Evolutionary conservation across 2,888 invertebrate genomes (phyloP), one percentile per base, ranked within the genome.

Genomic region (Apamea monoglypha): DNA sequence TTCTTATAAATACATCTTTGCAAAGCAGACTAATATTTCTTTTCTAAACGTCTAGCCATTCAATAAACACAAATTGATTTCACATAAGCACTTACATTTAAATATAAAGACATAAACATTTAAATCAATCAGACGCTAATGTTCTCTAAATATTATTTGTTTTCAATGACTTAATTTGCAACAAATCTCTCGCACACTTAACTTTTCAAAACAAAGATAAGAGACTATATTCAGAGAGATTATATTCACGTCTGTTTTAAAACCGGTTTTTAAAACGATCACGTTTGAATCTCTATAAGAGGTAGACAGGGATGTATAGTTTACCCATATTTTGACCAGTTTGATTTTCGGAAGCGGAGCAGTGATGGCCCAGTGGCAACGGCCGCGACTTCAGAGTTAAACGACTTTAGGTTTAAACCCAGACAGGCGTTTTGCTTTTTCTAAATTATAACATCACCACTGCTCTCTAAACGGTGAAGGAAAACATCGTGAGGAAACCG

Each of bases 171-270:
- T 84, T 81, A 84, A 84, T 84, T 78, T 56, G 18, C 69, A 69
- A 87, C 89, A 88, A 88, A 86, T 87, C 84, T 89, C 79, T 71
- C 21, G 76, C 78, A 83, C 83, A 80, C 82, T 83, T 87, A 88
- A 82, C 70, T 79, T 88, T 82, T 85, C 79, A 82, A 86, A 79
- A 77, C 63, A 68, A 40, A 86, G 89, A 90, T 90, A 88, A 88
- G 73, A 63, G 32, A 66, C 2, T 1, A n/a, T n/a, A n/a, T n/a
- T n/a, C n/a, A n/a, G n/a, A n/a, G n/a, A n/a, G n/a, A n/a, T 50
- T 7, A 59, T 18, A 32, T 61, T 77, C 83, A 88, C 86, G 91
- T 91, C 91, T 90, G 91, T 74, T 69, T 76, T 69, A 1, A 2
- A 71, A 72, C 82, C 1, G 53, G 77, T 71, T 77, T 59, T 71